Evolutionary conservation across 2,113 vertebrate species (phyloP).

Genomic region (Pipa parva): DNA sequence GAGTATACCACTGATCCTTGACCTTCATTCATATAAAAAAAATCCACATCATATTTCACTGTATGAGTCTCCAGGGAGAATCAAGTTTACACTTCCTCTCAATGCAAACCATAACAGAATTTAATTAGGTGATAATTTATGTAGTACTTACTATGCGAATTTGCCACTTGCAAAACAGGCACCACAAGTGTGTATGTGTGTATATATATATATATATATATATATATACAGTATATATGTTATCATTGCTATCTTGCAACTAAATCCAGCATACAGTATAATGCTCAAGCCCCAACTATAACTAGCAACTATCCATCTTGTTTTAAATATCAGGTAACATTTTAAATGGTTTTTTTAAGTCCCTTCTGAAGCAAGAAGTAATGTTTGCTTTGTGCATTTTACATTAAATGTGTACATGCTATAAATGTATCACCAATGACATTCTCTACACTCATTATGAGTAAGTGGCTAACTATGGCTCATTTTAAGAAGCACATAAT

Average conservation of each 20-base stretch:
- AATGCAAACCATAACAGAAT: constrained; percentile 63
- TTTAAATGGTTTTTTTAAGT: constrained; percentile 57
- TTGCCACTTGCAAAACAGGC: constrained; percentile 60
- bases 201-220: no score
- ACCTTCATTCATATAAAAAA: constrained; percentile 62
- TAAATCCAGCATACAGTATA: constrained; percentile 60
- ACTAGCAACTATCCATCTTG: constrained; percentile 56
- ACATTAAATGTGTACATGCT: constrained; percentile 21
- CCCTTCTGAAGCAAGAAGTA: constrained; percentile 51
- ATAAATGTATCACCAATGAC: not conserved
- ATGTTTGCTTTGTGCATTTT: constrained; percentile 56
- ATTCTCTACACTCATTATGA: no score
- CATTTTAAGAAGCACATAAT: no score
- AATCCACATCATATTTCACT: constrained; percentile 70
- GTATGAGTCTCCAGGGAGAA: constrained; percentile 70
- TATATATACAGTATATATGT: no score
- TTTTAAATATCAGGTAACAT: constrained; percentile 61
- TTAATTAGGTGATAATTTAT: constrained; percentile 80
- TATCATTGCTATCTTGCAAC: constrained; percentile 73
- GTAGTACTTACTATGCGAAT: constrained; percentile 72
- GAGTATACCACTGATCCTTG: constrained; percentile 54
- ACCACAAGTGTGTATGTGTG: constrained; percentile 52
- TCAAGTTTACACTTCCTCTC: constrained; percentile 63
- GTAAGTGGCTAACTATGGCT: no score
- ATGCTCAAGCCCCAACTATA: constrained; percentile 39